Base-by-base conservation (phyloP, 2,113 vertebrate species). In the Thryonomys swinderianus region DNA sequence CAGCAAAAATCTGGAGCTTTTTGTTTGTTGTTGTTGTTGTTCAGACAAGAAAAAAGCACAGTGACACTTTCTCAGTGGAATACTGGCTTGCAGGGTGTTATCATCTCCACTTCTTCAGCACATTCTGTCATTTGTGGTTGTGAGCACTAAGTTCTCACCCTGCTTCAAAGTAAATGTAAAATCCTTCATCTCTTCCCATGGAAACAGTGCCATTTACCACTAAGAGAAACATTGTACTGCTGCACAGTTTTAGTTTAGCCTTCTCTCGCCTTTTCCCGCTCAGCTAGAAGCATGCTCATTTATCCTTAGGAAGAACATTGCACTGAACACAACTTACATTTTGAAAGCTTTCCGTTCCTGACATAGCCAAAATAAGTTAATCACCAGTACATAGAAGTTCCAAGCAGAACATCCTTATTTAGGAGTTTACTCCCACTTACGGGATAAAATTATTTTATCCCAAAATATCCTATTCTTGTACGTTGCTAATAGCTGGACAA, bases 161-260 rank as follows among this genome's bases (percentile, higher is more conserved):
- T 80, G 69, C 87, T 92, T 95, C 92, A 90, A 45, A 91, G 92
- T n/a, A 93, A 94, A 90, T 71, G 76, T 42, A 84, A 91, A 73
- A 71, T 88, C 80, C 94, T 93, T 97, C 85, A 95, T 95, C 53
- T 74, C 69, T 25, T 53, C 40, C 53, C 23, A 69, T 12, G 92
- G 84, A 97, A 87, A 86, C 45, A 32, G 40, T 55, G 23, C 37
- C 30, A 73, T 93, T 92, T 93, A 85, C 95, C 96, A 96, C 93
- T 90, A 91, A 91, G 84, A 25, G 92, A 87, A 95, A 93, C 66
- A 90, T n/a, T 71, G 59, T 57, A 64, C 23, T 92, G 51, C n/a
- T 66, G 9, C 30, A 69, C 82, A 59, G 4, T 40, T 97, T 64
- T 59, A 89, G 71, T 88, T 59, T 96, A 79, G 71, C 21, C 87